Base-by-base conservation (phyloP, 2,113 vertebrate genomes). In the Trogon melanurus region DNA sequence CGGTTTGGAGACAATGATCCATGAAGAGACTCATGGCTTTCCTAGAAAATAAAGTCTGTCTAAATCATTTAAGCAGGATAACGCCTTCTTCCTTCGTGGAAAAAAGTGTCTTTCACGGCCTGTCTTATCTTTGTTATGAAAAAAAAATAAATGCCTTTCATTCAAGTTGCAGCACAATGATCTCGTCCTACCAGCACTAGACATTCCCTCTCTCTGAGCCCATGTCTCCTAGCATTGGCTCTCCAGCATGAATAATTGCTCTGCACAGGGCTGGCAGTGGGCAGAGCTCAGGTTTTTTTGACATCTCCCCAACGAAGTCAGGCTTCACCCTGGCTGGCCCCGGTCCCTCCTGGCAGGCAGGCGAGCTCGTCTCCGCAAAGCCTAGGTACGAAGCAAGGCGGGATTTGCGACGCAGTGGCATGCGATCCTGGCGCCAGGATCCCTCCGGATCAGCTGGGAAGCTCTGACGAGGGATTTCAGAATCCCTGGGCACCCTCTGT, bases 11-110 rank as follows among this genome's bases (percentile, higher is more conserved):
- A 94, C 89, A 95, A 85, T 57, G 86, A 34, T 89, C 76, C 89
- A 66, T 53, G 89, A 81, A 86, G 94, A 92, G 60, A 54, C 64
- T 73, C 88, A 27, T 3, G 60, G 83, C 64, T 91, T 84, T 89
- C 94, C 88, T 89, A 86, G 86, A 94, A 97, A 97, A 96, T 88
- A 30, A 91, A 94, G 54, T 94, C 92, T 91, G 94, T 65, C 92
- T 85, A 91, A 96, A 86, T 88, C 79, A 88, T 91, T 94, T 94
- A 5, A 76, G 53, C 79, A 80, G 92, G 92, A 94, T 41, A 94
- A 90, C 20, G 21, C 72, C 79, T 92, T 76, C 94, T 90, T 96
- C 94, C 92, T 94, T 91, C 62, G 0, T 79, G 82, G 82, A 69
- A 84, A 89, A 61, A 79, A 69, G 50, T 76, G 79, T 76, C 92